A percentile compares a stretch with the other conserved stretches of the same genome.
phyloP scores from a whole-genome alignment of 2,113 vertebrate genomes.

The Nerophis lumbriciformis region DNA sequence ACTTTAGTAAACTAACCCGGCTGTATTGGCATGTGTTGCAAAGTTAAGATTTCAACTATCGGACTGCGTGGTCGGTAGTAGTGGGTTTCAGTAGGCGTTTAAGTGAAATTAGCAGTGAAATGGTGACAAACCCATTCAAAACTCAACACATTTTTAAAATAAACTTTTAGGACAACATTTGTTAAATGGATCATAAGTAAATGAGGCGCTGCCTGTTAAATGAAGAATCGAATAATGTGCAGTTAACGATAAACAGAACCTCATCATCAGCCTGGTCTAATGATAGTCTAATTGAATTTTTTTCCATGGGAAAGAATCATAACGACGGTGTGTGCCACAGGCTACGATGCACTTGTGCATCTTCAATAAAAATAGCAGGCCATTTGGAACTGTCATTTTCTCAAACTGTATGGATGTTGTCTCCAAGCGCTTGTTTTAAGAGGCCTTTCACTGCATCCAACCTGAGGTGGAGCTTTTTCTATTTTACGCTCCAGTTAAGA shows the following conservation, averaged over 20 bases:
- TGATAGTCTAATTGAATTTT: constrained; percentile 71
- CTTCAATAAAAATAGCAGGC: constrained; percentile 54
- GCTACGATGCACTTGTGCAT: constrained; percentile 50
- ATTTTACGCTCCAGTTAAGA: constrained; percentile 49
- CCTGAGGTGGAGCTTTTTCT: constrained; percentile 24
- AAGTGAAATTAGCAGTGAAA: constrained; percentile 8
- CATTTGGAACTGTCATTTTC: constrained; percentile 47
- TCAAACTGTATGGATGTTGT: constrained; percentile 20
- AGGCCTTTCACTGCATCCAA: constrained; percentile 14
- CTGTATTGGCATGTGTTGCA: no score
- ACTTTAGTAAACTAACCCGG: no score
- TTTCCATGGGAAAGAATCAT: constrained; percentile 64
- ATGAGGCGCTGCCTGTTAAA: constrained; percentile 74
- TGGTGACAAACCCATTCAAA: constrained; percentile 27
- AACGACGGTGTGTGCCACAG: constrained; percentile 61
- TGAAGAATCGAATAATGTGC: constrained; percentile 72
- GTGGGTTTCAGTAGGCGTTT: no score
- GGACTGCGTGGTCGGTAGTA: no score
- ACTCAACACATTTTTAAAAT: constrained; percentile 45
- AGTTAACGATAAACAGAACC: constrained; percentile 72
- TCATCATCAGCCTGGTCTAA: constrained; percentile 69
- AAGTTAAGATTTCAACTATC: no score
- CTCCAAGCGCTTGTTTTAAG: constrained; percentile 23
- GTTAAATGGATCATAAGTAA: constrained; percentile 70
- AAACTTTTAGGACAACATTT: constrained; percentile 61